These are phyloP conservation scores for Episyrphus balteatus DNA, from an alignment of 1,140 invertebrate genomes.

Conservation along the genomic window DNA sequence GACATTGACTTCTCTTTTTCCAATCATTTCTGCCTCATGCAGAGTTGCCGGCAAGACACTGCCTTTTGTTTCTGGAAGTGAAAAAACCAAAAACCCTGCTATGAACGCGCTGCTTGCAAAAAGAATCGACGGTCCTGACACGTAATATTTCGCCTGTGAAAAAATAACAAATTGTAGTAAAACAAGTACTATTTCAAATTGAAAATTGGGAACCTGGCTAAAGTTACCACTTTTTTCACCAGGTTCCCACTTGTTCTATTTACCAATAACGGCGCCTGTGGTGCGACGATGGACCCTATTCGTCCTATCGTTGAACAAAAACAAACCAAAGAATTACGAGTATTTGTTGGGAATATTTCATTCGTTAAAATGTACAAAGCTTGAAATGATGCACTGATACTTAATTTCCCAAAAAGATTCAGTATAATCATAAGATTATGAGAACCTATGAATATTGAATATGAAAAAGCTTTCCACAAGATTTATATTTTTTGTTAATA, in stretches of 20 bases:
- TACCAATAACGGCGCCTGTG: slow-evolving; percentile 48
- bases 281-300: slow-evolving; percentile 53
- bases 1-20: too few species aligned
- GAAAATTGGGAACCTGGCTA: too few species aligned
- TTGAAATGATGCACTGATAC: slow-evolving; percentile 57
- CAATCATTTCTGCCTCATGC: slow-evolving; percentile 38
- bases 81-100: slow-evolving; percentile 46
- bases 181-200: too few species aligned
- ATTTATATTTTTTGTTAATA: neutral
- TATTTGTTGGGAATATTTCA: slow-evolving; percentile 57
- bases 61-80: slow-evolving; percentile 55
- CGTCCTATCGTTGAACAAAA: slow-evolving; percentile 57
- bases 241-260: neutral
- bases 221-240: too few species aligned
- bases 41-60: slow-evolving; percentile 54
- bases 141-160: slow-evolving; percentile 25
- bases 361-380: slow-evolving; percentile 57
- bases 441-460: neutral
- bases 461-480: neutral
- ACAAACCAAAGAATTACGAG: slow-evolving; percentile 48
- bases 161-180: neutral
- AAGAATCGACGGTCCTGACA: slow-evolving; percentile 53
- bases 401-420: slow-evolving; percentile 64
- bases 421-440: slow-evolving; percentile 29
- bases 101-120: slow-evolving; percentile 56